Conservation (phyloP, 2,113 vertebrate species). For the Tor tambroides region DNA sequence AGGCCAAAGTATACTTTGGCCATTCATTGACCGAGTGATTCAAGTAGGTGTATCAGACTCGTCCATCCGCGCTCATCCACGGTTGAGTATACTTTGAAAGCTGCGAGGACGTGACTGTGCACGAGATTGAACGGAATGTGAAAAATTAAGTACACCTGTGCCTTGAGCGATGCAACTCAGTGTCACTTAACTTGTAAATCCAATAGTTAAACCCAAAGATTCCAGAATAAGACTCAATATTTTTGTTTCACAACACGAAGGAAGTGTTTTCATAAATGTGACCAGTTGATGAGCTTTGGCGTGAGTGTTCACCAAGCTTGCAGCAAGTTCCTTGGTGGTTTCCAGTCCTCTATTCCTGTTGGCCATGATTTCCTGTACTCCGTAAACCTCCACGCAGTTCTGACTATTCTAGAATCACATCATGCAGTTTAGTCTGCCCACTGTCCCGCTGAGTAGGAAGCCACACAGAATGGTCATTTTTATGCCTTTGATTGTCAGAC, state of each 20-base stretch:
- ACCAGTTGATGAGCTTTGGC: background rate
- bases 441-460: slow-evolving; percentile 13
- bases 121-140: background rate
- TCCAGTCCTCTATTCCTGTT: slow-evolving; percentile 23
- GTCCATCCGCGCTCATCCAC: no score
- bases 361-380: background rate
- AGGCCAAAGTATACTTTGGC: no score
- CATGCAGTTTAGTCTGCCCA: slow-evolving; percentile 7
- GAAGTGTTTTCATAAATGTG: background rate
- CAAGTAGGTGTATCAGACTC: background rate
- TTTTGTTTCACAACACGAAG: background rate
- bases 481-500: background rate
- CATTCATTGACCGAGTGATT: background rate
- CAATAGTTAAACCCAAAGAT: background rate
- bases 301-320: background rate
- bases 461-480: background rate
- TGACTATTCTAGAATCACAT: slow-evolving; percentile 22
- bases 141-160: background rate
- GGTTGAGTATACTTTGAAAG: no score
- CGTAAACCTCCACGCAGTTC: slow-evolving; percentile 9
- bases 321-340: background rate
- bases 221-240: background rate
- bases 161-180: background rate
- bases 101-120: no score
- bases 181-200: background rate